Conservation (phyloP, 2,888 invertebrate species). For the Synanthedon andrenaeformis region DNA sequence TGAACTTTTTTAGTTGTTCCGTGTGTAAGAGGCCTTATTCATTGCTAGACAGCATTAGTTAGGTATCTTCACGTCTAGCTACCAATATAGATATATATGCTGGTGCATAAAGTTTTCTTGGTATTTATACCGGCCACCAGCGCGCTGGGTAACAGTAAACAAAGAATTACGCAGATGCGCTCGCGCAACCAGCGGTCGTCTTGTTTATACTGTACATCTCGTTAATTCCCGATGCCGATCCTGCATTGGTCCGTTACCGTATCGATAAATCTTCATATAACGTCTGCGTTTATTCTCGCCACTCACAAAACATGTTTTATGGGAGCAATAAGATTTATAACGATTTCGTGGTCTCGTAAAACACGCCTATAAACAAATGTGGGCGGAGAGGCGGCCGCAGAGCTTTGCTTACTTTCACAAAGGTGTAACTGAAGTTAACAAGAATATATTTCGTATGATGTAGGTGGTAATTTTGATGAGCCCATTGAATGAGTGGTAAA, state of each 20-base stretch:
- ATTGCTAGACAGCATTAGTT: too few relatives aligned
- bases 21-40: too few relatives aligned
- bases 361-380: background rate
- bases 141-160: background rate
- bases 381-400: background rate
- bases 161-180: conserved; percentile 13
- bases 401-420: too few relatives aligned
- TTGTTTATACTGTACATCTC: conserved; percentile 20
- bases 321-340: background rate
- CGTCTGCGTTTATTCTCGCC: background rate
- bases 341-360: background rate
- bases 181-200: conserved; percentile 9
- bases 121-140: too few relatives aligned
- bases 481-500: too few relatives aligned
- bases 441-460: too few relatives aligned
- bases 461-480: too few relatives aligned
- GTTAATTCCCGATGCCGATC: conserved; percentile 23
- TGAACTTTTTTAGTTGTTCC: too few relatives aligned
- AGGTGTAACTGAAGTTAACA: too few relatives aligned
- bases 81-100: too few relatives aligned
- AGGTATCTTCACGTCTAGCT: too few relatives aligned
- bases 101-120: too few relatives aligned
- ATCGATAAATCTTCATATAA: background rate
- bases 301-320: background rate
- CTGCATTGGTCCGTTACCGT: conserved; percentile 28